These are phyloP conservation scores for Desoria tigrina DNA, from an alignment of 2,888 invertebrate genomes.

Conservation along the genomic window DNA sequence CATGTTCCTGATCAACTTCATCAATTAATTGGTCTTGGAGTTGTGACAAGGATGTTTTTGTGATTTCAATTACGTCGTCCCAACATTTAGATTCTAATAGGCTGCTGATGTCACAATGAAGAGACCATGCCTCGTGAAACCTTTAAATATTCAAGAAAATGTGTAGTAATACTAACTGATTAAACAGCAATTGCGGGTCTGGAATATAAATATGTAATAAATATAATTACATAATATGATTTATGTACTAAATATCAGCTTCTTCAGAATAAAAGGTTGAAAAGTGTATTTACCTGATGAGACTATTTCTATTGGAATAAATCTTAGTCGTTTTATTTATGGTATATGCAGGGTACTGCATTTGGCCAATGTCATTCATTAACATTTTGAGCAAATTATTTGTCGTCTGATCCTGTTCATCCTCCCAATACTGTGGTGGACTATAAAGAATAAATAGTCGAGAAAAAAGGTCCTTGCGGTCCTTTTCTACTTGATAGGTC, in stretches of 20 bases:
- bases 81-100: slow-evolving; percentile 42
- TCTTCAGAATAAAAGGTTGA: no score
- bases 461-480: slow-evolving; percentile 57
- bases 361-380: slow-evolving; percentile 58
- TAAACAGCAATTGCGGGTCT: no score
- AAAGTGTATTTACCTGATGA: slow-evolving; percentile 56
- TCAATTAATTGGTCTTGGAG: slow-evolving; percentile 25
- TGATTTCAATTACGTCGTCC: slow-evolving; percentile 37
- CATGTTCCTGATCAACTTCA: slow-evolving; percentile 30
- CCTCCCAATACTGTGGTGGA: slow-evolving; percentile 55
- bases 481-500: slow-evolving; percentile 56
- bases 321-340: slow-evolving; percentile 56
- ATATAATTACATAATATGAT: no score
- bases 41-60: slow-evolving; percentile 21
- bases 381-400: slow-evolving; percentile 57
- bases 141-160: no score
- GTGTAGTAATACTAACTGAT: no score
- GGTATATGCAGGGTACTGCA: slow-evolving; percentile 58
- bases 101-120: slow-evolving; percentile 36
- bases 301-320: slow-evolving; percentile 56
- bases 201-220: no score
- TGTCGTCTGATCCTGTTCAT: slow-evolving; percentile 51
- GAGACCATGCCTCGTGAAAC: slow-evolving; percentile 45
- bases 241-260: no score
- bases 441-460: slow-evolving; percentile 59